Base-by-base conservation (phyloP, 2,113 vertebrate genomes). In the Seriola aureovittata region DNA sequence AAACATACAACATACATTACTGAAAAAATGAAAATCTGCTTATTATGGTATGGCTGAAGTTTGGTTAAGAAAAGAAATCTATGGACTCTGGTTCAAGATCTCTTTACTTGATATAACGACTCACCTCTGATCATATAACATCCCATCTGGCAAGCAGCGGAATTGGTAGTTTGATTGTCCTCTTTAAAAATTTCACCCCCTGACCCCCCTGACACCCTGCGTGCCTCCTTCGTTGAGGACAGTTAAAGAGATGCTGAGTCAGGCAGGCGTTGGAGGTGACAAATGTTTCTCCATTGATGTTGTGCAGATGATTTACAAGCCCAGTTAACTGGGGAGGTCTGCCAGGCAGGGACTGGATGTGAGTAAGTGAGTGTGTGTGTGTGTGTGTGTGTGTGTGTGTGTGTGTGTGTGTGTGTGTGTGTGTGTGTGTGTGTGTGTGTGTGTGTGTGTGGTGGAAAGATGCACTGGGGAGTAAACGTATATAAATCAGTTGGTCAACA, bases 301-400 rank as follows among this genome's bases (percentile, higher is more conserved):
- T 88, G 85, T 80, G 77, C 71, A 19, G 58, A 87, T 92, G 90
- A 92, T 92, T 93, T 92, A 92, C 92, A 92, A 75, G 85, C 85
- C 67, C 88, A 85, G 86, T 92, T 92, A 90, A 89, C 71, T 17
- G 34, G 72, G 70, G 85, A 86, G 78, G 81, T 81, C 89, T 88
- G 80, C 82, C 82, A 80, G 81, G 75, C 78, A 64, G 72, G 65
- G 67, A 82, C 66, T 87, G 72, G 8, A 50, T 81, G 23, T 50
- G 54, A 23, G 77, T n/a, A 16, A 40, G 44, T 67, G 48, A 13
- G 13, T 21, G 71, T 78, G 58, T 66, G 63, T 63, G 72, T 60
- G 68, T 36, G 75, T 69, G 44, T 65, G 71, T 57, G 44, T 78
- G 50, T 60, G 67, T 62, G 67, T 32, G 52, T 63, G 38, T 38